phyloP scores from a whole-genome alignment of 2,888 invertebrate species.

The Caenorhabditis sp. region DNA sequence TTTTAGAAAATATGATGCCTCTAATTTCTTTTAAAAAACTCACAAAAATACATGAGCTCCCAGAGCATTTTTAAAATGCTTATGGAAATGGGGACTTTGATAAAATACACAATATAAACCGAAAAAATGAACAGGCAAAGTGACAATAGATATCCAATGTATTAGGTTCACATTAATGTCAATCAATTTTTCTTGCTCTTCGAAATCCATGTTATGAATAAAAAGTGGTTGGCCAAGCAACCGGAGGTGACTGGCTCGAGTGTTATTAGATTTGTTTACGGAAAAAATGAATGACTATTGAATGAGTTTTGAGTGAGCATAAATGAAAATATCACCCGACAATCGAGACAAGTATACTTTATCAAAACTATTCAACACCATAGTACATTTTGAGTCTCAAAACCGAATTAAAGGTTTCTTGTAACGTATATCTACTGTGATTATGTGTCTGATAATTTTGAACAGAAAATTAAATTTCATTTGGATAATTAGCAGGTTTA shows the following conservation, averaged over 20 bases:
- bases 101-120: conserved; percentile 31
- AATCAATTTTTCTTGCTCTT: no score
- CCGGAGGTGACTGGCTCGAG: background rate
- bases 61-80: conserved; percentile 15
- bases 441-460: no score
- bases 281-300: background rate
- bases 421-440: no score
- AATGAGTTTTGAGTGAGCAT: no score
- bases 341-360: no score
- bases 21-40: background rate
- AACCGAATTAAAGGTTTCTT: no score
- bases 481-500: no score
- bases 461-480: no score
- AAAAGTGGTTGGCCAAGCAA: background rate
- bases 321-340: no score
- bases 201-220: background rate
- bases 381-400: no score
- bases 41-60: conserved; percentile 26
- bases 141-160: conserved; percentile 5
- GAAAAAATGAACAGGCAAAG: conserved; percentile 26
- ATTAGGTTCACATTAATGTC: no score
- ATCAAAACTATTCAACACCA: no score
- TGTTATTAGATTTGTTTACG: background rate
- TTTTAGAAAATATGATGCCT: background rate
- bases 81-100: conserved; percentile 15